Evolutionary conservation across 2,888 invertebrate genomes (phyloP).

Genomic region (Machimus rusticus): DNA sequence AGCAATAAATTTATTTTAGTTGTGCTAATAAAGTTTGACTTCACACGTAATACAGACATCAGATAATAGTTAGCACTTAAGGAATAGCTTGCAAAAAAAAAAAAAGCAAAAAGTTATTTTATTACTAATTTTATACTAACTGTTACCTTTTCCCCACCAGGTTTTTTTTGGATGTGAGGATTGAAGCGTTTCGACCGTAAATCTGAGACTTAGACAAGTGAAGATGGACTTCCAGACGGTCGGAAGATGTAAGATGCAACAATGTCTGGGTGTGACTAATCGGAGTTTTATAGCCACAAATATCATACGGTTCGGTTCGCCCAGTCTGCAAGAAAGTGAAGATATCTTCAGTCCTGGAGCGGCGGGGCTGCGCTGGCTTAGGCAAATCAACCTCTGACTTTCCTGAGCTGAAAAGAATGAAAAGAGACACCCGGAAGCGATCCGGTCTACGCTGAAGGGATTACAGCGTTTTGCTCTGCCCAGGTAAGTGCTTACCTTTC

Average conservation of each 20-base stretch:
- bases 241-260: background rate
- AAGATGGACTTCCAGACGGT: background rate
- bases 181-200: background rate
- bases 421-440: slow-evolving; percentile 11
- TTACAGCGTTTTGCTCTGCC: background rate
- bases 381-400: slow-evolving; percentile 4
- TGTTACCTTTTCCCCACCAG: background rate
- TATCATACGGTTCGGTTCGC: slow-evolving; percentile 1
- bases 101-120: background rate
- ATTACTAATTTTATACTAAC: background rate
- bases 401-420: background rate
- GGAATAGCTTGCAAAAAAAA: background rate
- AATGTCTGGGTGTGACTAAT: background rate
- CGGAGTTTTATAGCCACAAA: slow-evolving; percentile 5
- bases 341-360: background rate
- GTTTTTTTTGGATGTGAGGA: background rate
- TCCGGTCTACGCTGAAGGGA: background rate
- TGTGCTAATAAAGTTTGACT: background rate
- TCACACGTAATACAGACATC: background rate
- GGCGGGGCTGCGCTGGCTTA: background rate
- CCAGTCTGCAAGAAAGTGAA: background rate
- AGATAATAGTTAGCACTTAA: background rate
- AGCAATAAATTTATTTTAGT: background rate
- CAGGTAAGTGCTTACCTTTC: background rate
- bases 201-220: background rate